Percentiles rank a stretch among this genome's conserved stretches.
Evolutionary conservation across 2,797 vertebrate genomes (phyloP).

Genomic region (Sebastes itinus): DNA sequence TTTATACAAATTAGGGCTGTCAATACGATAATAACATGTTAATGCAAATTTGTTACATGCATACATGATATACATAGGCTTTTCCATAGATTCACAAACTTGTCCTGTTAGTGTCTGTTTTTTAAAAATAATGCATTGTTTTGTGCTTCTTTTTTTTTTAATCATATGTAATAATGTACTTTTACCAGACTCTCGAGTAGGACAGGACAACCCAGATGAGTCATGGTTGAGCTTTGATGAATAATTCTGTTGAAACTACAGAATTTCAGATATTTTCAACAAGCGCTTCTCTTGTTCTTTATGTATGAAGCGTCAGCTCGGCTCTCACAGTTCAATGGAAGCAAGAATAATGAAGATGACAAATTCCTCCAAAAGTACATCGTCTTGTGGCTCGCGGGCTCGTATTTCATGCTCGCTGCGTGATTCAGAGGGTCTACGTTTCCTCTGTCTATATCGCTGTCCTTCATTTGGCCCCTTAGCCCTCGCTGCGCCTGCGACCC

Average conservation of each 20-base stretch:
- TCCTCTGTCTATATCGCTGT: constrained; percentile 32
- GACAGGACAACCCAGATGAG: constrained; percentile 6
- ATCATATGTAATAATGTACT: not conserved
- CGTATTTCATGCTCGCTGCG: constrained; percentile 35
- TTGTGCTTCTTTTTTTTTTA: not conserved
- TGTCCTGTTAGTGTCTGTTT: not conserved
- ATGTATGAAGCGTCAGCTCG: constrained; percentile 39
- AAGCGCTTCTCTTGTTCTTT: constrained; percentile 2
- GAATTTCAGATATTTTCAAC: constrained; percentile 16
- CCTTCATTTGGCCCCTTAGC: constrained; percentile 26
- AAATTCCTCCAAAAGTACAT: constrained; percentile 35
- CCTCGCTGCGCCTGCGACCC: not conserved
- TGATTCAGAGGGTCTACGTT: constrained; percentile 47
- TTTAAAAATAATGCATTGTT: not conserved
- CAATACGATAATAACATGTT: too few relatives aligned
- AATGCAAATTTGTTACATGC: not conserved
- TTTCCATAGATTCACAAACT: not conserved
- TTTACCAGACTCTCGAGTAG: not conserved
- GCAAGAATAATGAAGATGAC: constrained; percentile 40
- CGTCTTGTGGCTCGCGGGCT: constrained; percentile 36
- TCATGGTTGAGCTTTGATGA: constrained; percentile 23
- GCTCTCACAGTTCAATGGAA: constrained; percentile 22
- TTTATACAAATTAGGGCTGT: too few relatives aligned
- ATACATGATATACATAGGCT: not conserved
- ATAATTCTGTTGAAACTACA: constrained; percentile 34